These are phyloP conservation scores for Odiellus spinosus DNA, from an alignment of 2,888 invertebrate genomes.

Conservation along the genomic window DNA sequence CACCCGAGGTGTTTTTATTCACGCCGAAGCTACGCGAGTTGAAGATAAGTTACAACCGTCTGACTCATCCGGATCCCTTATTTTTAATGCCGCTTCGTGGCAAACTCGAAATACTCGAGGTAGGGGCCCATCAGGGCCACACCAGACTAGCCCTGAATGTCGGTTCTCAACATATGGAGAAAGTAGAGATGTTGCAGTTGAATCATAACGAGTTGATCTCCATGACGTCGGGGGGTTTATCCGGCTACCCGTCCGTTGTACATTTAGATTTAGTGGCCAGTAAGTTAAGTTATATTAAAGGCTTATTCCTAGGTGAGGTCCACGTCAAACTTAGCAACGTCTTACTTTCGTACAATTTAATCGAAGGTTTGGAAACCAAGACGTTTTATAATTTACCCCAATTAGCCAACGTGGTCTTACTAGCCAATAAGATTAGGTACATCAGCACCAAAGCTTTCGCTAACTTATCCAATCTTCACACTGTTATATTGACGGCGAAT, in stretches of 20 bases:
- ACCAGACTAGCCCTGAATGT: conserved; percentile 29
- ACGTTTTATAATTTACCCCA: conserved; percentile 56
- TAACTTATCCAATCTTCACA: conserved; percentile 58
- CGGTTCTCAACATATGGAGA: conserved; percentile 9
- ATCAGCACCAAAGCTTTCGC: conserved; percentile 55
- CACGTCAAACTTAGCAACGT: conserved; percentile 54
- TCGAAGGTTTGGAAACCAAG: conserved; percentile 47
- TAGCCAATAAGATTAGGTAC: conserved; percentile 51
- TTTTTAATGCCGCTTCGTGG: conserved; percentile 25
- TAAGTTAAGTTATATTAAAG: conserved; percentile 49
- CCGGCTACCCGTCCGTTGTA: conserved; percentile 55
- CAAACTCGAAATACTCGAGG: conserved; percentile 61
- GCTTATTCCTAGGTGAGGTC: conserved; percentile 47
- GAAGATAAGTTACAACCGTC: conserved; percentile 24
- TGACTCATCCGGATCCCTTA: conserved; percentile 10
- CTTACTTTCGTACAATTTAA: conserved; percentile 62
- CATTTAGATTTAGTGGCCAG: conserved; percentile 78
- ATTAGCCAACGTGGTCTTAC: conserved; percentile 58
- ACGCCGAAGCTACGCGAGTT: conserved; percentile 37
- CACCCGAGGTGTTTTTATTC: conserved; percentile 60
- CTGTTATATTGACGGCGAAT: conserved; percentile 69
- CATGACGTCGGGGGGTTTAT: conserved; percentile 51
- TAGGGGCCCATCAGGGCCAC: conserved; percentile 47
- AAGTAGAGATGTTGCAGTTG: conserved; percentile 20
- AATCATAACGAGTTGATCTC: conserved; percentile 55